Evolutionary conservation across 2,113 vertebrate genomes (phyloP), one percentile per base, ranked within the genome.

Genomic region (Halcyon senegalensis): DNA sequence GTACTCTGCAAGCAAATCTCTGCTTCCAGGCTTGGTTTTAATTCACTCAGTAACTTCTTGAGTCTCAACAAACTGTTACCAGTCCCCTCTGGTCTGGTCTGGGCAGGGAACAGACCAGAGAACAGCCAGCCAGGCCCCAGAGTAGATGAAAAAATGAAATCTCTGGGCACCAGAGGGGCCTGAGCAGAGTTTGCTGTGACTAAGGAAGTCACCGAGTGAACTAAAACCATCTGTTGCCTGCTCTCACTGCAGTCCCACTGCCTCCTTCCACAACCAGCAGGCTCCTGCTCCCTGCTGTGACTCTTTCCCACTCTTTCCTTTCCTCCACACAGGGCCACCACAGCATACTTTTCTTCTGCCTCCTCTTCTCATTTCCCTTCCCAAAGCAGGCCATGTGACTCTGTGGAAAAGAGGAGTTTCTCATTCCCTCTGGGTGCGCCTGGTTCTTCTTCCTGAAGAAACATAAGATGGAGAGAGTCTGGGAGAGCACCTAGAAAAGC

Each of bases 241-340:
- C 46, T 87, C n/a, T 55, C 31, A 18, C 27, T 68, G 17, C 23
- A 33, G 43, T 63, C 15, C 30, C 30, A 8, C 28, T 2, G 19
- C 56, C 50, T n/a, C n/a, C 8, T 28, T 63, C 33, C n/a, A 39
- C 0, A 5, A 79, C 10, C 48, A 53, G 23, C 50, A 53, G 72
- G n/a, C 56, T 90, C 60, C 66, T 8, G 23, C 66, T 87, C 82
- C 60, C 72, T 0, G 2, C 77, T 59, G 86, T 0, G 24, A 59
- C 37, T 70, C 46, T 50, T 41, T n/a, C 44, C 67, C 35, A 72
- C 37, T 72, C 58, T 39, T 82, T 37, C 77, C 33, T 44, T 13
- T 19, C 60, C 50, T 64, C n/a, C 37, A 20, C 55, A 51, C 16
- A 18, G 0, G 5, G 27, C 16, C 1, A 2, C 11, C 6, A 2